phyloP scores from a whole-genome alignment of 2,113 vertebrate species.

The Corydoras maculifer region DNA sequence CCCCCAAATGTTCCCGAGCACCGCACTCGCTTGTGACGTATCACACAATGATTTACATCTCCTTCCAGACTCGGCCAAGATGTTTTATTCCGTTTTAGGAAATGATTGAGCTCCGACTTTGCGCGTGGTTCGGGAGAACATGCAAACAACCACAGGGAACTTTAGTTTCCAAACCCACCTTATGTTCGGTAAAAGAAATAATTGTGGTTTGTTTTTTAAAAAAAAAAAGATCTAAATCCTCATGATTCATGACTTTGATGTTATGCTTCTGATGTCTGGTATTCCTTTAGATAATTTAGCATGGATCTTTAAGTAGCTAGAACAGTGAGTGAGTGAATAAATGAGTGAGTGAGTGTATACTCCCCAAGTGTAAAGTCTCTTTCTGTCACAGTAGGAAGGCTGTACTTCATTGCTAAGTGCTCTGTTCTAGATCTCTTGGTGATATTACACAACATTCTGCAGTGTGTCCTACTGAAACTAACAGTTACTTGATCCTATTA shows the following conservation, averaged over 20 bases:
- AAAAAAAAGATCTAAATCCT: conserved; percentile 3
- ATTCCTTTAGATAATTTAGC: conserved; percentile 63
- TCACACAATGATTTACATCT: conserved; percentile 62
- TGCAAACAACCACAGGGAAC: conserved; percentile 17
- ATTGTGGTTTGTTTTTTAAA: conserved; percentile 43
- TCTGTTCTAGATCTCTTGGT: conserved; percentile 69
- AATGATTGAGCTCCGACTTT: conserved; percentile 38
- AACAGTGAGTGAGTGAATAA: conserved; percentile 56
- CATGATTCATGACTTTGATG: conserved; percentile 44
- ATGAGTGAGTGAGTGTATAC: conserved; percentile 55
- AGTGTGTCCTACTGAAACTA: conserved; percentile 83
- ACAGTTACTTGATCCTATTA: conserved; percentile 83
- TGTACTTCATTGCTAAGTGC: conserved; percentile 72
- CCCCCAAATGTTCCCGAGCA: conserved; percentile 43
- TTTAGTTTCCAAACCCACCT: conserved; percentile 52
- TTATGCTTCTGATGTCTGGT: conserved; percentile 64
- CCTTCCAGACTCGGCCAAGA: conserved; percentile 67
- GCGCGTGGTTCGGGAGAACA: conserved; percentile 37
- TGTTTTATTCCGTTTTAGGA: conserved; percentile 40
- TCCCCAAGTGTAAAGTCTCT: conserved; percentile 49
- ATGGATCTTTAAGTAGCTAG: conserved; percentile 70
- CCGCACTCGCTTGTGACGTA: conserved; percentile 24
- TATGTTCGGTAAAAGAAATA: conserved; percentile 41
- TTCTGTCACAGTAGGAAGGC: conserved; percentile 66
- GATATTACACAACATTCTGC: conserved; percentile 66